A percentile compares a stretch with the other conserved stretches of the same genome.
phyloP scores from a whole-genome alignment of 2,113 vertebrate species.

The Oreocharis arfaki region DNA sequence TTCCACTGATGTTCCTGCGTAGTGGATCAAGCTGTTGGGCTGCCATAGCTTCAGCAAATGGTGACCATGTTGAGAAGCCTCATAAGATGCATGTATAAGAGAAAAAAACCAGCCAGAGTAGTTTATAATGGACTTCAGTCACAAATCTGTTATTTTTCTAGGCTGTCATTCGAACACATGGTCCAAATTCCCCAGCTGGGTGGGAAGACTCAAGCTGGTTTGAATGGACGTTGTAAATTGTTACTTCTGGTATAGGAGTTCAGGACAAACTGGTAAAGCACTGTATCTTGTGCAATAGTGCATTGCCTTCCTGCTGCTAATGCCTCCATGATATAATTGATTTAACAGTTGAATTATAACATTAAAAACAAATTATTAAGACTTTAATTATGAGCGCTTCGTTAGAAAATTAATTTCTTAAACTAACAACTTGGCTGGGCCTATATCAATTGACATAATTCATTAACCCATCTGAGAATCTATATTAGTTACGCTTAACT shows the following conservation, averaged over 20 bases:
- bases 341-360: neutral
- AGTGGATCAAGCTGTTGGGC: neutral
- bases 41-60: neutral
- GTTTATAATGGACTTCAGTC: neutral
- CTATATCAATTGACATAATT: constrained; percentile 14
- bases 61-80: neutral
- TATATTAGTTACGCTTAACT: constrained; percentile 35
- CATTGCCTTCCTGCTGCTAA: neutral
- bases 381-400: neutral
- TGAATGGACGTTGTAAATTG: neutral
- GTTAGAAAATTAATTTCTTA: constrained; percentile 34
- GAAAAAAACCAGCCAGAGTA: neutral
- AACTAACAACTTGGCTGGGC: neutral
- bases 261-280: neutral
- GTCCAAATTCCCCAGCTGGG: neutral
- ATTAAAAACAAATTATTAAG: constrained; percentile 34
- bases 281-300: neutral
- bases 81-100: neutral
- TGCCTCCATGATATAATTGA: neutral
- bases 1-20: neutral
- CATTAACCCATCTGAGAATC: constrained; percentile 9
- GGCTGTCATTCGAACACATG: neutral
- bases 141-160: neutral
- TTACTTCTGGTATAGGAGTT: neutral
- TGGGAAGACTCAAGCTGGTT: neutral